Conservation (phyloP, 2,113 vertebrate species). For the Anoplopoma fimbria region DNA sequence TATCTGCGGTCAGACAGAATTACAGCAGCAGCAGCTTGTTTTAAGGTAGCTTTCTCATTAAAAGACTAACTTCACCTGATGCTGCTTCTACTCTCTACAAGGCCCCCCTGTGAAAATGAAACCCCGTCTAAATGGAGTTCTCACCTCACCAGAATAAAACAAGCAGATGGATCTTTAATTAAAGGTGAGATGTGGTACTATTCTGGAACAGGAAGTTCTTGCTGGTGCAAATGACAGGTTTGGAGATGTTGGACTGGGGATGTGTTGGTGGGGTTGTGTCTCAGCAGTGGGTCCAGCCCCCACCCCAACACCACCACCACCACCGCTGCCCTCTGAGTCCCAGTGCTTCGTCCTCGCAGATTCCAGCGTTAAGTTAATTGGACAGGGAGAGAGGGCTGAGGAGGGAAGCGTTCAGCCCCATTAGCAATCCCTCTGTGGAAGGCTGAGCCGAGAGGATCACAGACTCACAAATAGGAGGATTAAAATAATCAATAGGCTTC, state of each 20-base stretch:
- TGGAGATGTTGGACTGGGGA: constrained; percentile 40
- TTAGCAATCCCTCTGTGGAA: constrained; percentile 81
- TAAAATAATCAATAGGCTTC: constrained; percentile 86
- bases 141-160: constrained; percentile 60
- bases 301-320: not conserved
- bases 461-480: constrained; percentile 85
- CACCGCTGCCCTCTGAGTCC: constrained; percentile 23
- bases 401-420: constrained; percentile 79
- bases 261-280: constrained; percentile 33
- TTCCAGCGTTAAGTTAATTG: constrained; percentile 80
- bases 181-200: constrained; percentile 63
- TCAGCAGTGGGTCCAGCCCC: constrained; percentile 4
- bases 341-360: constrained; percentile 56
- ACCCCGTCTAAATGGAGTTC: constrained; percentile 58
- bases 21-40: constrained; percentile 20
- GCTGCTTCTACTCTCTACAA: constrained; percentile 11
- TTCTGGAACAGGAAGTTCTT: constrained; percentile 49
- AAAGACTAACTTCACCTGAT: constrained; percentile 14
- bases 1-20: constrained; percentile 16
- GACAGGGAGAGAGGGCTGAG: constrained; percentile 78
- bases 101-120: constrained; percentile 50
- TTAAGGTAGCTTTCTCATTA: constrained; percentile 23
- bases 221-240: constrained; percentile 46
- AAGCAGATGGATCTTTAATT: constrained; percentile 67
- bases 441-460: constrained; percentile 79